Base-by-base conservation (phyloP, 2,113 vertebrate genomes). In the Proteles cristata region DNA sequence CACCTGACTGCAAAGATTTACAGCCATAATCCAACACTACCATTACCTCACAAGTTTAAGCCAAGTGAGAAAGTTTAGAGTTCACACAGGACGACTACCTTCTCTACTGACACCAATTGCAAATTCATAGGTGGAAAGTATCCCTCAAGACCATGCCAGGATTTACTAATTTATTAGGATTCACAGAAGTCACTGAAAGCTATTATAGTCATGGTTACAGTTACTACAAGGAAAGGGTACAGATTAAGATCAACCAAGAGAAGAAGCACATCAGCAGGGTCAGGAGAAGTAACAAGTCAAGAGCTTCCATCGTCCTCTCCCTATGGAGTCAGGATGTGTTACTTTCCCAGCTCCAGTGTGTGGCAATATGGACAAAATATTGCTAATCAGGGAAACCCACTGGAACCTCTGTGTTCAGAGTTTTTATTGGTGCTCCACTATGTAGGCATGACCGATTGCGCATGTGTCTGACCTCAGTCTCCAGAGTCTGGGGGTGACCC, bases 251-350 rank as follows among this genome's bases (percentile, higher is more conserved):
- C n/a, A 68, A 55, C 17, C 39, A 25, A 33, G 39, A 50, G 5
- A 11, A n/a, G 39, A 61, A n/a, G 9, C 5, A 0, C 33, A 2
- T 16, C 2, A 9, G 3, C n/a, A 92, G 61, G 43, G 6, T 74
- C 23, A 15, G 23, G 23, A 73, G 66, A 43, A 11, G 2, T 4
- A 21, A 9, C 19, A 17, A 17, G 14, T 12, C 17, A 26, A 10
- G 35, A 65, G 55, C 65, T 88, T 61, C 83, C 9, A 5, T 11
- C 19, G 9, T n/a, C 21, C 17, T 31, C 33, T 55, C 33, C 48
- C 16, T 4, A 0, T 21, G 53, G n/a, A 58, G 21, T 50, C 33
- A 45, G 65, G 12, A 43, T 10, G 16, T 33, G 23, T 28, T n/a
- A 25, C 68, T 39, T 79, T 82, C 66, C 80, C 23, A 53, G 25